phyloP scores from a whole-genome alignment of 1,140 invertebrate species.

The Bombus waltoni region DNA sequence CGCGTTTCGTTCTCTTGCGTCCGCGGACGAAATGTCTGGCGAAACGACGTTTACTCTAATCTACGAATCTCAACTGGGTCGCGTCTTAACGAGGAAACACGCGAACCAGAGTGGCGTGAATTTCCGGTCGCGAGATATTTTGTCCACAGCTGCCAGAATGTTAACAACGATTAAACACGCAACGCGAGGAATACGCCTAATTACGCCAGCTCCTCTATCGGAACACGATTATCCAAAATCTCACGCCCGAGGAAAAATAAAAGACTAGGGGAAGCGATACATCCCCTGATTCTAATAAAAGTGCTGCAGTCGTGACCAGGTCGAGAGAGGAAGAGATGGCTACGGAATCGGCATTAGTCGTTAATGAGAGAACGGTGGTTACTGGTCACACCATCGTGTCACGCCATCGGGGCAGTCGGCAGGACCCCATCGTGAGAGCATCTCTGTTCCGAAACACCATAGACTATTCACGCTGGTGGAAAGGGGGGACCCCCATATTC shows the following conservation, averaged over 20 bases:
- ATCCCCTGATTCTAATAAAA: constrained; percentile 56
- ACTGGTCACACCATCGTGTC: constrained; percentile 63
- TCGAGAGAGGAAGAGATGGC: constrained; percentile 37
- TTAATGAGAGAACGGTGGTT: constrained; percentile 67
- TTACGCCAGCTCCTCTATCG: background rate
- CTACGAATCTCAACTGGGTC: fast-evolving
- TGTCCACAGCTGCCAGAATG: no score
- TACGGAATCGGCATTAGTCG: constrained; percentile 62
- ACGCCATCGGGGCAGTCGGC: constrained; percentile 64
- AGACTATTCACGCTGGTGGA: constrained; percentile 53
- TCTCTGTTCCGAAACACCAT: constrained; percentile 73
- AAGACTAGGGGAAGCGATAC: background rate
- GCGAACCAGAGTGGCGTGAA: no score
- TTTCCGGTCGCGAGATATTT: no score
- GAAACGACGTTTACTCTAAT: no score
- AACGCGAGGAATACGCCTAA: background rate
- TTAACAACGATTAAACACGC: no score
- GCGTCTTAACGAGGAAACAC: no score
- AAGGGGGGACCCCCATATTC: constrained; percentile 61
- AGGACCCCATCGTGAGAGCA: constrained; percentile 76
- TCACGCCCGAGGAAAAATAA: background rate
- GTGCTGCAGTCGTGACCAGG: constrained; percentile 53
- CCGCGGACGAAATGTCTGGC: no score
- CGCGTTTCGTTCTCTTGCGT: no score
- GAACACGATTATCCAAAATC: background rate